Base-by-base conservation (phyloP, 2,888 invertebrate genomes). In the Leptothorax acervorum region DNA sequence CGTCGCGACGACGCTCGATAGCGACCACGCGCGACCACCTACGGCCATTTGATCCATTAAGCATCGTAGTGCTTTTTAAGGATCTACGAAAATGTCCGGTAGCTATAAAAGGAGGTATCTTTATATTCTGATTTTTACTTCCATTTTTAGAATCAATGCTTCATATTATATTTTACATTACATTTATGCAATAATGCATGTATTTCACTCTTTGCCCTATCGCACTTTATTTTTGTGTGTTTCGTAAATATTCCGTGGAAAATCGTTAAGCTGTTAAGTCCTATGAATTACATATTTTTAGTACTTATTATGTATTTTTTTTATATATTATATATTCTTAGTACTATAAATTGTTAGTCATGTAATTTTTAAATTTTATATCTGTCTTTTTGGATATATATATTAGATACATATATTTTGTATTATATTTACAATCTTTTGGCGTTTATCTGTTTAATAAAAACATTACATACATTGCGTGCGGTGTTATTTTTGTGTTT, bases 1-100 rank as follows among this genome's bases (percentile, higher is more conserved):
- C n/a, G n/a, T 71, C 48, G 78, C 78, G 79, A 79, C 70, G 42
- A 55, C 68, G 45, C 60, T n/a, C 60, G 73, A 70, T 51, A 18
- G 55, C 55, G n/a, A 62, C 15, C 66, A 55, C 62, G 31, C 15
- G 62, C 51, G 23, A 81, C 18, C 51, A 71, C 73, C 73, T 18
- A 51, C 79, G 73, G 48, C 79, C 48, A 73, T 73, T 71, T 73
- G n/a, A 39, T 62, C 73, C 73, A 81, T 81, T 73, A 71, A 71
- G 48, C 35, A 23, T 18, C 31, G n/a, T 35, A 23, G 3, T 31
- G 28, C 60, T 73, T 73, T 73, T 81, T 73, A 81, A 81, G 31
- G 39, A 70, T 73, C 39, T 39, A 23, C 39, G 35, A 45, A 78
- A 68, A 78, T 68, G 31, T 75, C 39, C 18, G 35, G 15, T 55